Base-by-base conservation (phyloP, 1,140 invertebrate species). In the Patella vulgata region DNA sequence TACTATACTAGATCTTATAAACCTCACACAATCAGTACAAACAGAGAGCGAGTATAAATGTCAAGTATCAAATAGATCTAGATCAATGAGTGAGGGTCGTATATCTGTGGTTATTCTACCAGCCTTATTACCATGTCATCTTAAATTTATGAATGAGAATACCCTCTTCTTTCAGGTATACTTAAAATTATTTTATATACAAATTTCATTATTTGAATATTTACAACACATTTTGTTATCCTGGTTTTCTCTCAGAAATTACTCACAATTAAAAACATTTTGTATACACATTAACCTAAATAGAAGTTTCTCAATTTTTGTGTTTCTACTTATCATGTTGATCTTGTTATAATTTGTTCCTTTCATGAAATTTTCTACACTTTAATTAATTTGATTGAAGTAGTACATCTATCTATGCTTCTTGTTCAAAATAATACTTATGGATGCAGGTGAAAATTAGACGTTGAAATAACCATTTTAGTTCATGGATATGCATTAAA, bases 1-100 rank as follows among this genome's bases (percentile, higher is more conserved):
- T 1, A 91, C 91, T 4, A 81, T 93, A n/a, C 82, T 93, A 23
- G 92, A 93, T 76, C 81, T 93, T 11, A 89, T 93, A 40, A 88
- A 88, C 31, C 74, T 86, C 23, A 82, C 83, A 6, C 78, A 79
- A 63, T 82, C 84, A 33, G 78, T 83, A 6, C 75, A 79, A 48
- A 68, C 67, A 17, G 74, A 72, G 43, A 69, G 64, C 14, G 65
- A 70, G 42, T 66, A 54, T 47, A 70, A 71, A 47, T 55, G 66
- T 8, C 60, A 51, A 6, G n/a, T n/a, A n/a, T n/a, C n/a, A n/a
- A 23, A 51, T 25, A 36, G 25, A 21, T 46, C 31, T 19, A 28
- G 36, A 28, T 73, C 72, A 1, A 58, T 64, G 47, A 51, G 56
- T 53, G 77, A 87, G 12, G 89, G 89, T 5, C 85, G 89, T 0